Base-by-base conservation (phyloP, 2,888 invertebrate genomes). In the Netelia inedita region DNA sequence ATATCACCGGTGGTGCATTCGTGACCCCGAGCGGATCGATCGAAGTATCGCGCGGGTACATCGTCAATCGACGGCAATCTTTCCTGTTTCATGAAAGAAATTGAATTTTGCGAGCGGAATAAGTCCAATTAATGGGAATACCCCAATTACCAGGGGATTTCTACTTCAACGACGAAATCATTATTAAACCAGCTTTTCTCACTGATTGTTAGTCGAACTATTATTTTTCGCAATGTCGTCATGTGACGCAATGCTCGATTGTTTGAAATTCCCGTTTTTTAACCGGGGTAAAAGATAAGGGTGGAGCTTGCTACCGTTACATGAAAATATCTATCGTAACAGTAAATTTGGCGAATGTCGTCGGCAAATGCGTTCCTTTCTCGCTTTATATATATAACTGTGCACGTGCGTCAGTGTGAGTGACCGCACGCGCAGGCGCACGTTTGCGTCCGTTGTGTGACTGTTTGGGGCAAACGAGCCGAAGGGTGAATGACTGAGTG, bases 401-500 rank as follows among this genome's bases (percentile, higher is more conserved):
- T 57, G 23, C 19, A 55, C 16, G 59, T 28, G n/a, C 28, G 28
- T 16, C 53, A 59, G n/a, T 19, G 59, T 59, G 53, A n/a, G 53
- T 53, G 53, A 19, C 0, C 57, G 43, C 53, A 55, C 28, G 28
- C 28, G 28, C 28, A 28, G 3, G 28, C 28, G 28, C 28, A 28
- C 28, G 28, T 3, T 28, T 0, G 28, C 28, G 28, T 3, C 28
- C 28, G 28, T 28, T 59, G 43, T 43, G 14, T 57, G 23, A 59
- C 59, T 69, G 78, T 68, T 78, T 41, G 78, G 50, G 16, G 10
- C 68, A 78, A 78, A 69, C 61, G 61, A 43, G 43, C 43, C 10
- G 46, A 69, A 61, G 78, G 78, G 78, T 69, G 78, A 78, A 78
- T 78, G 78, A 78, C 78, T 78, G 66, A 66, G 76, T 57, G 75